A percentile compares a stretch with the other conserved stretches of the same genome.
Evolutionary conservation across 2,113 vertebrate species (phyloP).

Genomic region (Clupea harengus): DNA sequence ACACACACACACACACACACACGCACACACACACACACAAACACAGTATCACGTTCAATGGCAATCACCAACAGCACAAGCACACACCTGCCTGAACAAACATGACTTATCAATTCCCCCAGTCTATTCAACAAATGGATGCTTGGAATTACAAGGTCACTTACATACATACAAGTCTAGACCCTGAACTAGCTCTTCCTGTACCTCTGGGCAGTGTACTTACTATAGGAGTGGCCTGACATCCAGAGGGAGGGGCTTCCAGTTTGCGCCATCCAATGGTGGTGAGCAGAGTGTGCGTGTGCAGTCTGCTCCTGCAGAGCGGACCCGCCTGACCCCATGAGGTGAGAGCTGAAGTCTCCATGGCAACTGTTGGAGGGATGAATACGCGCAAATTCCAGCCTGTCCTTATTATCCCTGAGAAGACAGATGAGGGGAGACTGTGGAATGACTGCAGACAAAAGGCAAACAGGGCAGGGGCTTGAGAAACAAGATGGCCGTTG

Average conservation of each 20-base stretch:
- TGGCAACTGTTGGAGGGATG: slow-evolving; percentile 87
- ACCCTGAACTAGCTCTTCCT: background rate
- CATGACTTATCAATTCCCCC: background rate
- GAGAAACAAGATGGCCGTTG: background rate
- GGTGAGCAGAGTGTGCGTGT: slow-evolving; percentile 82
- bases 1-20: background rate
- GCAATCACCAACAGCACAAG: background rate
- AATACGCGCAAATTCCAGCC: slow-evolving; percentile 88
- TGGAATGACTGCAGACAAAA: slow-evolving; percentile 20
- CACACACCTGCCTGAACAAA: background rate
- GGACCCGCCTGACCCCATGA: slow-evolving; percentile 84
- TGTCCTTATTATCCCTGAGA: slow-evolving; percentile 90
- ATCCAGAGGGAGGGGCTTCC: slow-evolving; percentile 97
- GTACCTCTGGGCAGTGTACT: slow-evolving; percentile 12
- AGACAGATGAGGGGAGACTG: slow-evolving; percentile 22
- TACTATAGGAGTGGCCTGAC: slow-evolving; percentile 92
- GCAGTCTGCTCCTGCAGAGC: slow-evolving; percentile 83
- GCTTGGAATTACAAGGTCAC: background rate
- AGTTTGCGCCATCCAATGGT: slow-evolving; percentile 93
- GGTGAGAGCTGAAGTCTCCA: slow-evolving; percentile 86
- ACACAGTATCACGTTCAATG: background rate
- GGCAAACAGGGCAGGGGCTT: background rate
- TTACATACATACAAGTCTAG: background rate
- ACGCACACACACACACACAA: background rate
- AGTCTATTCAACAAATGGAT: background rate